phyloP scores from a whole-genome alignment of 2,888 invertebrate species.

The Caradrina kadenii region DNA sequence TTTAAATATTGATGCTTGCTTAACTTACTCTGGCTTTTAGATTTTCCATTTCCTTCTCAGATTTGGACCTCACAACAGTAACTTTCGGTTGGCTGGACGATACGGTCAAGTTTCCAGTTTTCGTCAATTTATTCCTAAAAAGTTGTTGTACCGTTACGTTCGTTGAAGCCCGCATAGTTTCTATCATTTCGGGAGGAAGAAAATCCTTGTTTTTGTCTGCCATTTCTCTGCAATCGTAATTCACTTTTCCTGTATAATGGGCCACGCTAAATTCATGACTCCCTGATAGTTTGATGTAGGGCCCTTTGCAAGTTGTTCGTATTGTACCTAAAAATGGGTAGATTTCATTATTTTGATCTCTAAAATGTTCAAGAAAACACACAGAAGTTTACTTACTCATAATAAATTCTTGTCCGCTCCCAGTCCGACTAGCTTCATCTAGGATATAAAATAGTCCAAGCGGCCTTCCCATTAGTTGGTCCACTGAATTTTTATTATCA shows the following conservation, averaged over 20 bases:
- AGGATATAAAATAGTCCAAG: slow-evolving; percentile 95
- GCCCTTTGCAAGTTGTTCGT: slow-evolving; percentile 87
- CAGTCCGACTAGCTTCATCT: slow-evolving; percentile 95
- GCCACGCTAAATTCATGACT: slow-evolving; percentile 95
- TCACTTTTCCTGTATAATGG: slow-evolving; percentile 97
- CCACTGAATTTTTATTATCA: slow-evolving; percentile 96
- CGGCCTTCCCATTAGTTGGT: slow-evolving; percentile 96
- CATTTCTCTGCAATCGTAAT: slow-evolving; percentile 95
- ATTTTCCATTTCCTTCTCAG: slow-evolving; percentile 87
- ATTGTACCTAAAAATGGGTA: slow-evolving; percentile 88
- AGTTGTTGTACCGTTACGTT: slow-evolving; percentile 93
- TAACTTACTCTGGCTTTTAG: slow-evolving; percentile 88
- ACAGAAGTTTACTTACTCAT: slow-evolving; percentile 90
- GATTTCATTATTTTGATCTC: not conserved
- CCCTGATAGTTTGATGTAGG: slow-evolving; percentile 90
- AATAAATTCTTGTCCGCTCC: slow-evolving; percentile 93
- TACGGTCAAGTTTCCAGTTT: slow-evolving; percentile 95
- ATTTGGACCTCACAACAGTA: slow-evolving; percentile 77
- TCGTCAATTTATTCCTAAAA: slow-evolving; percentile 96
- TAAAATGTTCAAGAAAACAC: not conserved
- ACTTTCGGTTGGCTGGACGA: slow-evolving; percentile 83
- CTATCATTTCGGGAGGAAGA: slow-evolving; percentile 96
- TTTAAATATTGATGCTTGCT: not conserved
- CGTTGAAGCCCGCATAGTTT: slow-evolving; percentile 94
- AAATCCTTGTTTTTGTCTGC: slow-evolving; percentile 97